A percentile compares a stretch with the other conserved stretches of the same genome.
Evolutionary conservation across 2,797 vertebrate species (phyloP).

Genomic region (Anomalospiza imberbis): DNA sequence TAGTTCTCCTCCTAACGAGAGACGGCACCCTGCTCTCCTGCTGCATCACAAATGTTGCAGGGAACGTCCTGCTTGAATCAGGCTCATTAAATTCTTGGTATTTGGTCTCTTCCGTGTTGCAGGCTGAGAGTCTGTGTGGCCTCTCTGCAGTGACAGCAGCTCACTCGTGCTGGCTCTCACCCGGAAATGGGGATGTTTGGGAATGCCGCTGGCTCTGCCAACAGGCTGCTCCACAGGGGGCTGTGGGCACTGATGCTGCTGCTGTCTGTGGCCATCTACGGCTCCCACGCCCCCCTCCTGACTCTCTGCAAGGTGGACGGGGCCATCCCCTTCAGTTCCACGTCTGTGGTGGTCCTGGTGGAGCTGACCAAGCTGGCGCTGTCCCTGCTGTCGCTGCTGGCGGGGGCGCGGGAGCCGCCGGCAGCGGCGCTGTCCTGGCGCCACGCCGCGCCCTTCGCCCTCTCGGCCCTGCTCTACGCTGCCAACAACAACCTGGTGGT

Average conservation of each 20-base stretch:
- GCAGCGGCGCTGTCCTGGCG: slow-evolving; percentile 7
- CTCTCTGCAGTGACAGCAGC: background rate
- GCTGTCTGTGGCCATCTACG: slow-evolving; percentile 85
- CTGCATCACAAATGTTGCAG: background rate
- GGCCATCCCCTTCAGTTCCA: slow-evolving; percentile 84
- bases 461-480: slow-evolving; percentile 89
- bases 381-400: slow-evolving; percentile 78
- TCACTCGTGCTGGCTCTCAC: background rate
- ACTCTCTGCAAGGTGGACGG: slow-evolving; percentile 83
- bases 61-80: background rate
- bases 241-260: slow-evolving; percentile 83
- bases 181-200: background rate
- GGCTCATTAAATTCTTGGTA: slow-evolving; percentile 24
- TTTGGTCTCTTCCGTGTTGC: background rate
- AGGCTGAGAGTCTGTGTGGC: background rate
- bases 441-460: slow-evolving; percentile 78
- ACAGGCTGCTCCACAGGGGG: slow-evolving; percentile 34
- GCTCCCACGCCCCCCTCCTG: slow-evolving; percentile 91
- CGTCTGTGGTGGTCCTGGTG: slow-evolving; percentile 86
- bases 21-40: background rate
- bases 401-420: slow-evolving; percentile 21
- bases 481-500: slow-evolving; percentile 95
- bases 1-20: background rate
- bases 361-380: slow-evolving; percentile 84
- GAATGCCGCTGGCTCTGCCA: background rate